Evolutionary conservation across 2,113 vertebrate genomes (phyloP), one percentile per base, ranked within the genome.

Genomic region (Falco punctatus): DNA sequence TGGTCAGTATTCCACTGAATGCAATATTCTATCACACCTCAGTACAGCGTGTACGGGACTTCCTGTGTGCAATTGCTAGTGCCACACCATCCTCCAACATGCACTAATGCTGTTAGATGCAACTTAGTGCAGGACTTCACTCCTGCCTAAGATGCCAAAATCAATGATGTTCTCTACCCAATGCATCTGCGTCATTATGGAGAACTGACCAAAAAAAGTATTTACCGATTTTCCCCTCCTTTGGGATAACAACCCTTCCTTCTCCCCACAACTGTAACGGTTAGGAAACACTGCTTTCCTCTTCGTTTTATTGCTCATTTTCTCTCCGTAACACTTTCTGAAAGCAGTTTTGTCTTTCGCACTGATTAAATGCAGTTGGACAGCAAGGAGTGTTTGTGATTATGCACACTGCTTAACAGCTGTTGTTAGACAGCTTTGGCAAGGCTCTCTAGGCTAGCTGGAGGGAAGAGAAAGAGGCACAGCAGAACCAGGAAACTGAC

Each of bases 381-480:
- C 94, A 92, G 89, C 92, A 82, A 71, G 78, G 95, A 95, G 89
- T 94, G 96, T 40, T 87, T 83, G 86, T 94, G 94, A 95, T 92
- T 73, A 91, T 91, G 86, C 0, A 0, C 1, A 2, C 6, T 95
- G 94, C 87, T 94, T 89, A 92, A 70, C 91, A 94, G 96, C 97
- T 97, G 95, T 51, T 84, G 88, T 33, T 81, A 95, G 92, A 96
- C 92, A 94, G 95, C 80, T 91, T 86, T 96, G 95, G 95, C 90
- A 84, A 61, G 80, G 83, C 90, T 88, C 71, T 90, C 46, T 4
- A 54, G 86, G 69, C 55, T 73, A 48, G 69, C 78, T 97, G 55
- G 55, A 86, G 94, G 79, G 89, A 94, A 96, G 66, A 90, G 91
- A 13, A 49, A 69, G 92, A 93, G 69, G 73, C 54, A 18, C 79